Evolutionary conservation across 1,140 invertebrate species (phyloP), one percentile per base, ranked within the genome.

Genomic region (Drosophila bifasciata): DNA sequence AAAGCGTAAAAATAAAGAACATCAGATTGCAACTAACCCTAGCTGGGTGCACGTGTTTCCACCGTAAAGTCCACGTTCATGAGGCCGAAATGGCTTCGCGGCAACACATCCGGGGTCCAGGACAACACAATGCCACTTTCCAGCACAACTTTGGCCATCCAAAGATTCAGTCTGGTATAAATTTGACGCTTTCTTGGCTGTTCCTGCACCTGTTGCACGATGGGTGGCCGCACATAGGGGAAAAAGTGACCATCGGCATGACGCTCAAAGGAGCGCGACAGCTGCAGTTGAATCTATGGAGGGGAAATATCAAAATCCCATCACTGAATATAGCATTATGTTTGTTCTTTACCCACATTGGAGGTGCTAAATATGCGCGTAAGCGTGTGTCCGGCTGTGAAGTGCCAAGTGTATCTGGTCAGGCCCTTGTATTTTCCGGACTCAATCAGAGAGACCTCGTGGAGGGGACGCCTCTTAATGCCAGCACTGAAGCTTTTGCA

Each of bases 381-480:
- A 0, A 90, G 74, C 0, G 62, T 83, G 25, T 88, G 68, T 5
- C 75, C 51, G 5, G 66, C 62, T 2, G 57, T 66, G 15, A 91
- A 91, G 23, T 89, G 83, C 90, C 90, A 91, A 5, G 61, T 60
- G 48, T 85, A 91, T 39, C 86, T 86, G 21, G 59, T 76, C 2
- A 80, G 75, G 13, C 84, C 89, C 58, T 91, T 91, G 23, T 90
- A 59, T 59, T 75, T 81, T 6, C 90, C 90, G 0, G 53, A 46
- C 19, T 75, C 83, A 16, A 91, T 62, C 8, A 83, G 53, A 5
- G 49, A 28, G 2, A 80, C 58, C 8, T 55, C 57, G 40, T 83
- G 75, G 6, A 91, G 55, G 1, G 89, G 74, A 5, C 90, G 77
- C 5, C 80, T 67, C 44, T 91, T 91, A 0, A 89, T 66, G 25